phyloP scores from a whole-genome alignment of 2,113 vertebrate genomes.

The Varanus komodoensis region DNA sequence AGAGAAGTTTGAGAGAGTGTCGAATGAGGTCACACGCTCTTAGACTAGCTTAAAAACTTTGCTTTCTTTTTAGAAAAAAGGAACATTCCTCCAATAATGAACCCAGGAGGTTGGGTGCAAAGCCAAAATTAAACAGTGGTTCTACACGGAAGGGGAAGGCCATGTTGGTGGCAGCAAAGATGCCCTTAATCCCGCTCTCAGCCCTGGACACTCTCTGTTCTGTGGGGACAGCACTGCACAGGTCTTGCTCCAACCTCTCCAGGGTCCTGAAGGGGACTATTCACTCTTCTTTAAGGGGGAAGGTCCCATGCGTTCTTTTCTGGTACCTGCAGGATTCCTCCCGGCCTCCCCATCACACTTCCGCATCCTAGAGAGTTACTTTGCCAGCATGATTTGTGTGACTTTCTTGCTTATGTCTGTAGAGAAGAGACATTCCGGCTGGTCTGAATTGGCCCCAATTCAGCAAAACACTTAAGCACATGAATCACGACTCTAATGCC shows the following conservation, averaged over 20 bases:
- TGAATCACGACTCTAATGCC: background rate
- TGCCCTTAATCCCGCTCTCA: background rate
- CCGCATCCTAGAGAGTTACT: background rate
- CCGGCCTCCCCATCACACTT: background rate
- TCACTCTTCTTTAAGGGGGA: background rate
- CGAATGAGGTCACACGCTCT: background rate
- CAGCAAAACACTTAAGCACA: background rate
- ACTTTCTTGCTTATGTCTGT: background rate
- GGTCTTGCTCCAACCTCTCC: too few relatives aligned
- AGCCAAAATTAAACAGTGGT: background rate
- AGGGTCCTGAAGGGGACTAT: background rate
- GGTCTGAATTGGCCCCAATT: background rate
- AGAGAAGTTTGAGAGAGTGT: background rate
- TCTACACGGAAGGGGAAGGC: background rate
- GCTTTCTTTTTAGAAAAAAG: too few relatives aligned
- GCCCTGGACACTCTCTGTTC: background rate
- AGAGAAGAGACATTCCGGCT: background rate
- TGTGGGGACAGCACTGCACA: background rate
- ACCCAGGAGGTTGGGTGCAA: background rate
- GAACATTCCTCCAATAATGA: background rate
- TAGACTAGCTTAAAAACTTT: too few relatives aligned
- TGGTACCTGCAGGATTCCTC: too few relatives aligned
- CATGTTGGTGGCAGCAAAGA: background rate
- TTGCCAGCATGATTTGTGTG: rapidly evolving
- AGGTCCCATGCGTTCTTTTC: too few relatives aligned